A percentile compares a stretch with the other conserved stretches of the same genome.
These are phyloP conservation scores for Clanis bilineata DNA, from an alignment of 2,888 invertebrate genomes.

Conservation along the genomic window DNA sequence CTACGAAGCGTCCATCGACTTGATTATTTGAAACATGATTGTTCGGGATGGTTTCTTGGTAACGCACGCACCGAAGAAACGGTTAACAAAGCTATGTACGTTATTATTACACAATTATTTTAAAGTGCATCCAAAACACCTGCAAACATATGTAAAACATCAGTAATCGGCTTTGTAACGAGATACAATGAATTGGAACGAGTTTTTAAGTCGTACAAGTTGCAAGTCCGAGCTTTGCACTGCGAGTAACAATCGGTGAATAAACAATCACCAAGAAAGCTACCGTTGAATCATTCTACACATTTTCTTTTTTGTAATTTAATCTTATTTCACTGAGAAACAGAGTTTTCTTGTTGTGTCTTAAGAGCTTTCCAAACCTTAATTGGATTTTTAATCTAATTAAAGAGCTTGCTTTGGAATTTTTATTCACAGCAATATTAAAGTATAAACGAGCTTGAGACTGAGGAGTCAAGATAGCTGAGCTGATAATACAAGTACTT, in stretches of 20 bases:
- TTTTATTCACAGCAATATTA: neutral
- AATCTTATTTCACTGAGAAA: neutral
- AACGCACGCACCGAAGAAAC: slow-evolving; percentile 22
- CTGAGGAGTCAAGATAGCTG: neutral
- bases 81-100: neutral
- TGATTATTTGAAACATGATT: slow-evolving; percentile 46
- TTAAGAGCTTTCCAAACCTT: neutral
- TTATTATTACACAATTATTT: neutral
- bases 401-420: neutral
- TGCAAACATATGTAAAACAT: neutral
- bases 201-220: slow-evolving; percentile 27
- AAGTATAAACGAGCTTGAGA: neutral
- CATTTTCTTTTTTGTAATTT: neutral
- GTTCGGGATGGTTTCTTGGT: slow-evolving; percentile 48
- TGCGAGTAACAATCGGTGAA: slow-evolving; percentile 16
- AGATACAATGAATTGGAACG: slow-evolving; percentile 30
- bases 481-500: slow-evolving; percentile 18
- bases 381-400: neutral
- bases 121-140: neutral
- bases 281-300: neutral
- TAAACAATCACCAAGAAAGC: slow-evolving; percentile 20
- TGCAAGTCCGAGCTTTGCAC: slow-evolving; percentile 33
- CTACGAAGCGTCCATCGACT: slow-evolving; percentile 53
- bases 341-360: neutral
- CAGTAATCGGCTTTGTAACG: slow-evolving; percentile 29